phyloP scores from a whole-genome alignment of 2,888 invertebrate genomes.

The Drosophila subquinaria region DNA sequence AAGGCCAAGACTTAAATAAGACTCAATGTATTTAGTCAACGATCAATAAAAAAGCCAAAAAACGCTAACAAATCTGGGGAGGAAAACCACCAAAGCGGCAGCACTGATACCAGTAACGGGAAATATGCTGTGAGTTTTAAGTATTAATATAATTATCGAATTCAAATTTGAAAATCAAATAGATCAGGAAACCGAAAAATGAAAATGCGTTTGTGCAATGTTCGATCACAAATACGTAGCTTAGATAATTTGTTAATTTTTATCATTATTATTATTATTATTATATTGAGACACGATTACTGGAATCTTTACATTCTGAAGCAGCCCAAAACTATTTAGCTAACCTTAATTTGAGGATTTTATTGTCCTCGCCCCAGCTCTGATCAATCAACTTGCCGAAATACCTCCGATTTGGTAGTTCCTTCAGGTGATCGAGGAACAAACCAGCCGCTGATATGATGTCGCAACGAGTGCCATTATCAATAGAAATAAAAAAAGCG shows the following conservation, averaged over 20 bases:
- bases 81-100: not conserved
- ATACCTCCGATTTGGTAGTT: slow-evolving; percentile 3
- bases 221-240: not conserved
- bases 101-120: not conserved
- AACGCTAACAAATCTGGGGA: not conserved
- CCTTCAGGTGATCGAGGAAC: not conserved
- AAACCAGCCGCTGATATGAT: not conserved
- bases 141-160: not conserved
- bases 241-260: not conserved
- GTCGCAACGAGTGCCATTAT: not conserved
- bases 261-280: no score
- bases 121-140: not conserved
- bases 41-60: not conserved
- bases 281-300: no score
- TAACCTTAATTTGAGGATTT: not conserved
- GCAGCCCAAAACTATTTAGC: no score
- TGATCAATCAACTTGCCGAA: slow-evolving; percentile 1
- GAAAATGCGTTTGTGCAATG: not conserved
- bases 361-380: not conserved
- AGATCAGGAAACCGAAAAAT: not conserved
- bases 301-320: no score
- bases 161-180: not conserved
- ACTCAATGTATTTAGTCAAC: not conserved
- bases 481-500: not conserved
- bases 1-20: not conserved